Evolutionary conservation across 2,113 vertebrate species (phyloP).

Genomic region (Microcebus ravelobensis): DNA sequence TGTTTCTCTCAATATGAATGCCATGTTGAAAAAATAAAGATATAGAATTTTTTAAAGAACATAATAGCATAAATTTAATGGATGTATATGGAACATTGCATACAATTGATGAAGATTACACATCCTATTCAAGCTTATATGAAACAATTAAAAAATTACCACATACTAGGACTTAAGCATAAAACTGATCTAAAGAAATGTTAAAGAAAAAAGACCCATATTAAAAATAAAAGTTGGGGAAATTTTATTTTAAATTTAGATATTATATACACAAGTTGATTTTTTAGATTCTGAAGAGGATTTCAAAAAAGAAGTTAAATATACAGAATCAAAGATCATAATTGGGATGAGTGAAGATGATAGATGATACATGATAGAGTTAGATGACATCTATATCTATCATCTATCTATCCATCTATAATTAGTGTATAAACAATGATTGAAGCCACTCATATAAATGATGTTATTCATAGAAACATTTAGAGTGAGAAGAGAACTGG

Average conservation of each 20-base stretch:
- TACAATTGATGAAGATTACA: background rate
- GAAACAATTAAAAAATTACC: background rate
- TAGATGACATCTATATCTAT: background rate
- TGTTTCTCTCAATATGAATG: background rate
- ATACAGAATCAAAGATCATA: background rate
- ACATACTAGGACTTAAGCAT: background rate
- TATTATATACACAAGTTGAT: background rate
- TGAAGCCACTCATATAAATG: background rate
- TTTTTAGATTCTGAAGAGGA: background rate
- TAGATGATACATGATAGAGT: too few relatives aligned
- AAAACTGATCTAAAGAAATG: background rate
- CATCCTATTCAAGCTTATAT: background rate
- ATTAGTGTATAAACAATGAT: background rate
- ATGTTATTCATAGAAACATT: background rate
- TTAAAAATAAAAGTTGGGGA: background rate
- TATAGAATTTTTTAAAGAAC: background rate
- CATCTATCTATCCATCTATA: background rate
- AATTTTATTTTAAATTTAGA: background rate
- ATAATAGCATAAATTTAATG: background rate
- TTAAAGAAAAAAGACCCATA: background rate
- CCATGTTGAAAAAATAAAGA: background rate
- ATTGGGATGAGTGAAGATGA: background rate
- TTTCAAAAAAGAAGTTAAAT: background rate
- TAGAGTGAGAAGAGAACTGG: background rate
- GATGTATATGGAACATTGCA: background rate